Conservation (phyloP, 2,888 invertebrate genomes). For the Sphaerophoria rueppellii region DNA sequence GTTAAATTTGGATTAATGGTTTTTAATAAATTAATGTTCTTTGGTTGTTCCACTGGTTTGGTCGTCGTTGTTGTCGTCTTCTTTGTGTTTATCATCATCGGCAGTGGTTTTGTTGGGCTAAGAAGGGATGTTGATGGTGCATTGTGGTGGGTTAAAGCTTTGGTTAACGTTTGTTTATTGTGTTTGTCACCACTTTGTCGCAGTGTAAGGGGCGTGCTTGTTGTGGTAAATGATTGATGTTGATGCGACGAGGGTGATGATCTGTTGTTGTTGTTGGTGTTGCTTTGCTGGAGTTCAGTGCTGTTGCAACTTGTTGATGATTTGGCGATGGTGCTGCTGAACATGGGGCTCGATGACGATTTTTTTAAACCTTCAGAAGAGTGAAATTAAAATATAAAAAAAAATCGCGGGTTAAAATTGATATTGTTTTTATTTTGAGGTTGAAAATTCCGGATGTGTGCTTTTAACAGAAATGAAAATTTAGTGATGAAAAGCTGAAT, state of each 20-base stretch:
- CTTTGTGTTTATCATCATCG: constrained; percentile 72
- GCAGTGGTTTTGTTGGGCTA: constrained; percentile 57
- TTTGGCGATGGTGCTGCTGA: constrained; percentile 56
- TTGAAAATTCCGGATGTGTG: background rate
- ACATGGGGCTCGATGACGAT: constrained; percentile 58
- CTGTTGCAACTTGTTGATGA: constrained; percentile 43
- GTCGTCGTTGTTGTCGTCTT: constrained; percentile 75
- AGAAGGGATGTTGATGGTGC: constrained; percentile 72
- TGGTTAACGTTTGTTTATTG: constrained; percentile 75
- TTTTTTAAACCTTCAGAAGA: constrained; percentile 59
- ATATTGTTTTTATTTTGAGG: background rate
- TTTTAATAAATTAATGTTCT: constrained; percentile 80
- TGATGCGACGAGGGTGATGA: constrained; percentile 67
- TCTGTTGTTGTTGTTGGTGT: constrained; percentile 51
- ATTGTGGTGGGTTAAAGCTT: constrained; percentile 75
- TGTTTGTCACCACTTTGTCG: constrained; percentile 36
- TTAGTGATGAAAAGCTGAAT: no score
- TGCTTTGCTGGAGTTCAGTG: constrained; percentile 28
- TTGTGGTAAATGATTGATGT: constrained; percentile 35
- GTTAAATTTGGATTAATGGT: constrained; percentile 71
- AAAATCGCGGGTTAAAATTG: background rate
- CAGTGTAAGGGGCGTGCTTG: constrained; percentile 27
- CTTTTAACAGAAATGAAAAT: no score
- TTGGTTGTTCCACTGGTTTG: constrained; percentile 82
- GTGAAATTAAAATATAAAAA: constrained; percentile 5